A percentile compares a stretch with the other conserved stretches of the same genome.
Conservation (phyloP, 2,888 invertebrate species). For the Drosophila emarginata region DNA sequence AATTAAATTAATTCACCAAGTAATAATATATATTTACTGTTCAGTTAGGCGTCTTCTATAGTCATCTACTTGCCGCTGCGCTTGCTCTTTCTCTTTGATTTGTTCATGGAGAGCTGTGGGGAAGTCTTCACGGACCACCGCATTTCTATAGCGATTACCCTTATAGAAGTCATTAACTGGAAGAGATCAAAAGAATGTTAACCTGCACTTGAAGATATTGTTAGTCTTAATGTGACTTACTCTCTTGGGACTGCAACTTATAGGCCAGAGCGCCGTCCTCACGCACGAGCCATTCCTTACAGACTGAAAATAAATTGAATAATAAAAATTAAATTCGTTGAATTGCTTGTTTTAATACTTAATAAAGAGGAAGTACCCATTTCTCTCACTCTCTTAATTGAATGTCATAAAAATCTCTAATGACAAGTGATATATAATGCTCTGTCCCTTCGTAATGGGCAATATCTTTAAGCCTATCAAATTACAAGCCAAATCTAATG, state of each 20-base stretch:
- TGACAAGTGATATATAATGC: conserved; percentile 53
- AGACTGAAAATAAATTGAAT: conserved; percentile 84
- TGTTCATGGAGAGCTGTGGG: conserved; percentile 90
- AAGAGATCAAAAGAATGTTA: conserved; percentile 13
- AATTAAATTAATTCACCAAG: neutral
- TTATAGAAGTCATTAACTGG: conserved; percentile 89
- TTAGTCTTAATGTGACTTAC: conserved; percentile 82
- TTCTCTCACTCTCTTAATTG: conserved; percentile 40
- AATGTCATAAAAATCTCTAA: conserved; percentile 53
- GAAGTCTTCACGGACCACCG: conserved; percentile 90
- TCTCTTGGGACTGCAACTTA: conserved; percentile 91
- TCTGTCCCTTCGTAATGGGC: neutral
- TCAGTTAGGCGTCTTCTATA: conserved; percentile 83
- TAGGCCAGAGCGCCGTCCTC: conserved; percentile 93
- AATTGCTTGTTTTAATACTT: conserved; percentile 53
- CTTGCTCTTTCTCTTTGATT: conserved; percentile 86
- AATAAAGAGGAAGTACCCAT: conserved; percentile 36
- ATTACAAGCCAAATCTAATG: conserved; percentile 61
- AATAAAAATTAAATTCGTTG: conserved; percentile 25
- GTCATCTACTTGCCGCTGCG: conserved; percentile 86
- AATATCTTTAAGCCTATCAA: conserved; percentile 42
- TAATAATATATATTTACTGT: conserved; percentile 84
- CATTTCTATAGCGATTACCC: conserved; percentile 89
- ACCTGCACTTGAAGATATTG: conserved; percentile 7
- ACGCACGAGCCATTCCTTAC: conserved; percentile 91